Percentiles rank a stretch among this genome's conserved stretches.
Conservation (phyloP, 2,113 vertebrate species). For the Emydura subglobosa region DNA sequence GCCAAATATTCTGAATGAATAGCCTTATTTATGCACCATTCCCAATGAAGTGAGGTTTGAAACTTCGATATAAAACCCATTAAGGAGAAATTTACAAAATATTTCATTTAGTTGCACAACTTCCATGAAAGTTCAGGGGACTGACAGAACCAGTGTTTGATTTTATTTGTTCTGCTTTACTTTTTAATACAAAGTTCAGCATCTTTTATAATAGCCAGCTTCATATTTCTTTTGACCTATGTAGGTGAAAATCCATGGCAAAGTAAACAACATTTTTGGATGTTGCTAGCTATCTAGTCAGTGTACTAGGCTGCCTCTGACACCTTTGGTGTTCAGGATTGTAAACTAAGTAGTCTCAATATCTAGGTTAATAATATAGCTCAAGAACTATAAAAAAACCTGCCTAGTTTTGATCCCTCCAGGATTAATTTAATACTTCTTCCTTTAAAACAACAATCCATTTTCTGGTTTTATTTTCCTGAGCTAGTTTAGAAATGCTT, state of each 20-base stretch:
- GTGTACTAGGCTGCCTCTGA: not conserved
- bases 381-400: not conserved
- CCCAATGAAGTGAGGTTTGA: fast-evolving
- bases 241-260: not conserved
- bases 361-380: not conserved
- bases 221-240: not conserved
- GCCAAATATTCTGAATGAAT: fast-evolving
- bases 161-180: not conserved
- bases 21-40: fast-evolving
- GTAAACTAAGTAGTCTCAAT: not conserved
- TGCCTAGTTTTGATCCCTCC: not conserved
- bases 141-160: fast-evolving
- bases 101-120: fast-evolving
- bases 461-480: not conserved
- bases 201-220: fast-evolving
- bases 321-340: not conserved
- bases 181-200: not conserved
- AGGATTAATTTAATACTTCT: not conserved
- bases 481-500: not conserved
- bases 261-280: not conserved
- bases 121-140: not conserved
- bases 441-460: not conserved
- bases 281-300: not conserved
- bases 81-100: fast-evolving
- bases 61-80: not conserved